Percentiles rank a stretch among this genome's conserved stretches.
phyloP scores from a whole-genome alignment of 1,140 invertebrate genomes.

The Homarus americanus region DNA sequence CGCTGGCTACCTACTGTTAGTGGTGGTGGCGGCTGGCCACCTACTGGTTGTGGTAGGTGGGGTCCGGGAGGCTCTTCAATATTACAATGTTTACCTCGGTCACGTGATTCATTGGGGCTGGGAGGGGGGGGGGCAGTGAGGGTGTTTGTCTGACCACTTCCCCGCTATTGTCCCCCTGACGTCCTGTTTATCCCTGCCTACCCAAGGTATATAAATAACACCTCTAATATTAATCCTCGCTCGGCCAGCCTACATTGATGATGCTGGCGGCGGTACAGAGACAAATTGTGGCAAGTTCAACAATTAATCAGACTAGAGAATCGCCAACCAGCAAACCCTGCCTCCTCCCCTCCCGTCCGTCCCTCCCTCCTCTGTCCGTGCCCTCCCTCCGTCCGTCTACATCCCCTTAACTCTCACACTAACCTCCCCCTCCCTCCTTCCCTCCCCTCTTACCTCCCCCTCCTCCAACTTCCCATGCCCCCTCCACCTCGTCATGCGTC shows the following conservation, averaged over 20 bases:
- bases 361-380: not conserved
- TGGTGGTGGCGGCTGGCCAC: not conserved
- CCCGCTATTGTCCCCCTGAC: conserved; percentile 29
- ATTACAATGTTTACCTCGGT: conserved; percentile 33
- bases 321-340: not conserved
- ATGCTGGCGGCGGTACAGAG: conserved; percentile 34
- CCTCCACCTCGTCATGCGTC: not conserved
- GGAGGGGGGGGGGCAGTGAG: not conserved
- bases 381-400: not conserved
- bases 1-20: not conserved
- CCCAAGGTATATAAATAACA: conserved; percentile 43
- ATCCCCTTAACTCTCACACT: not conserved
- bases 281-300: conserved; percentile 55
- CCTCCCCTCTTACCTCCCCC: not conserved
- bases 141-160: conserved; percentile 19
- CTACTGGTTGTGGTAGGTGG: not conserved
- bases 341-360: not conserved
- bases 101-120: conserved; percentile 20
- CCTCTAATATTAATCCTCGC: conserved; percentile 28
- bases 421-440: not conserved
- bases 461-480: not conserved
- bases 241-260: conserved; percentile 23
- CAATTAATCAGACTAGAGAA: conserved; percentile 47
- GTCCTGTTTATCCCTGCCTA: conserved; percentile 33
- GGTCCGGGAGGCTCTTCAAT: conserved; percentile 3